Base-by-base conservation (phyloP, 2,888 invertebrate genomes). In the Byasa hedistus region DNA sequence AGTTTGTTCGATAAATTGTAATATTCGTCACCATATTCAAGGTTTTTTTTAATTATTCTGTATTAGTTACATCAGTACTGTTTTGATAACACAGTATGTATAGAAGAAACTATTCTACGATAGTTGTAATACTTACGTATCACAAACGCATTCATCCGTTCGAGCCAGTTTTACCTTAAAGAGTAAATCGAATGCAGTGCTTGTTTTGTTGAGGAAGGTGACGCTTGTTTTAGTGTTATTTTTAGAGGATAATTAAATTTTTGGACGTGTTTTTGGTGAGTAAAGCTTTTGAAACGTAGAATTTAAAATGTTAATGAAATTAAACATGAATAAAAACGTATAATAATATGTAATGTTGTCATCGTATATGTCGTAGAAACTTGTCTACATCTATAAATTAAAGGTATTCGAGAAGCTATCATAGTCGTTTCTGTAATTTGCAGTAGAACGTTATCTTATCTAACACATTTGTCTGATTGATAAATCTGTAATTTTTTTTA, bases 371-470 rank as follows among this genome's bases (percentile, higher is more conserved):
- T 3, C 48, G n/a, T 48, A n/a, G 19, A 19, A 48, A 22, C 12
- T 22, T 22, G 22, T 7, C 52, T 22, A 1, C 22, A 22, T 54
- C 15, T 22, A 22, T 54, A 54, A 54, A 54, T 48, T 54, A 54
- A 22, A 22, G 3, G 52, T 7, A 54, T 12, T 12, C 22, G 1
- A 22, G 8, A 57, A 36, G 12, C 36, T 22, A 48, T 15, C 61
- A 39, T 48, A 51, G 57, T 32, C 10, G 32, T n/a, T 63, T 27
- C 48, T 21, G 19, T 57, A 48, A 55, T 19, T 23, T 44, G 21
- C 19, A 23, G 66, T 57, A 23, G 24, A n/a, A 27, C 44, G 48
- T 64, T 68, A 68, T 64, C 67, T 64, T 60, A 68, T 68, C 67
- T 55, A 27, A 44, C 44, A 51, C 19, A 12, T 64, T 48, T 19